A percentile compares a stretch with the other conserved stretches of the same genome.
phyloP scores from a whole-genome alignment of 2,113 vertebrate species.

The Hippocampus barbouri region DNA sequence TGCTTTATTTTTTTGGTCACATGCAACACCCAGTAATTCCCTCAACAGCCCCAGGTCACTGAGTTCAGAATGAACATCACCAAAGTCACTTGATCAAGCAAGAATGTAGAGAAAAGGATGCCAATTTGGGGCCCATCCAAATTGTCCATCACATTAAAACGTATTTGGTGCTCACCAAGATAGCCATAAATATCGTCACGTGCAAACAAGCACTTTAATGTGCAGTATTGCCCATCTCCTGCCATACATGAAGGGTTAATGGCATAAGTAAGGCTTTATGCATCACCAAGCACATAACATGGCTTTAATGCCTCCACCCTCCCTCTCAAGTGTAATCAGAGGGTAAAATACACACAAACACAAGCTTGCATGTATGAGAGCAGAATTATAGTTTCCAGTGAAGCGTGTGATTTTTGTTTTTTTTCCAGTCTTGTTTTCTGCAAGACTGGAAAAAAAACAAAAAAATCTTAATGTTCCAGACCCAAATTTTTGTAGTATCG shows the following conservation, averaged over 20 bases:
- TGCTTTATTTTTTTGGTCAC: too few relatives aligned
- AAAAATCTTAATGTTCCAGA: too few relatives aligned
- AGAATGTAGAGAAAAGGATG: background rate
- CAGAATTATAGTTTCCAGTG: background rate
- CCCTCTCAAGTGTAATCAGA: slow-evolving; percentile 8
- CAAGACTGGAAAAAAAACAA: background rate
- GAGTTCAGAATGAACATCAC: background rate
- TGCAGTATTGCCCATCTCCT: background rate
- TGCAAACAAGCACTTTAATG: background rate
- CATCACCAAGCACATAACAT: background rate
- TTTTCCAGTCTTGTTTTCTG: too few relatives aligned
- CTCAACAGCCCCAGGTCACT: background rate
- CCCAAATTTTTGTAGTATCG: too few relatives aligned
- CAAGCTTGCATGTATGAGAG: background rate
- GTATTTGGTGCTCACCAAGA: background rate
- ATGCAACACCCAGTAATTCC: background rate
- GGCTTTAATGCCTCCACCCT: slow-evolving; percentile 2
- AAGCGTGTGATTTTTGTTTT: too few relatives aligned
- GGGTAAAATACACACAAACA: slow-evolving; percentile 4
- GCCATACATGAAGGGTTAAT: slow-evolving; percentile 7
- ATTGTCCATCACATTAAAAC: background rate
- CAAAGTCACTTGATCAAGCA: background rate
- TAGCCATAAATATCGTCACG: background rate
- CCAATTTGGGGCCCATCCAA: background rate
- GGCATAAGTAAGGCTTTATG: slow-evolving; percentile 17